phyloP scores from a whole-genome alignment of 1,140 invertebrate genomes.

The Meloidogyne chitwoodi region DNA sequence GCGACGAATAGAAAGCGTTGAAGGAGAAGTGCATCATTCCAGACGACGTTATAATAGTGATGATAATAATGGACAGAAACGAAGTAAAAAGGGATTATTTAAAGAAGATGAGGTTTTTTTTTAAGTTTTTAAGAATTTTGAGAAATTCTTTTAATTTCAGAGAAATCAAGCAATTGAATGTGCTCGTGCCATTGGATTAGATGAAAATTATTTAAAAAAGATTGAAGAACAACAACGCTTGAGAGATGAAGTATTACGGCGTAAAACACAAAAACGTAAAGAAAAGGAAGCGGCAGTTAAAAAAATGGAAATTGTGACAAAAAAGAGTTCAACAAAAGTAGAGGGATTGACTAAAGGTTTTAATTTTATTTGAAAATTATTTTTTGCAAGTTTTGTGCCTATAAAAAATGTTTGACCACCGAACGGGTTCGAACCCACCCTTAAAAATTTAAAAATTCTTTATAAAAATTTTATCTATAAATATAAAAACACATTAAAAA shows the following conservation, averaged over 20 bases:
- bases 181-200: slow-evolving; percentile 42
- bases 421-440: too few relatives aligned
- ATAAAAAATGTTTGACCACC: too few relatives aligned
- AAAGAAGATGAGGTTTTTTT: neutral
- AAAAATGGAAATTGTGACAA: neutral
- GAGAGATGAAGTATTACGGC: slow-evolving; percentile 38
- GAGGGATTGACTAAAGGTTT: neutral
- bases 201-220: slow-evolving; percentile 43
- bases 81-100: neutral
- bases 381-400: too few relatives aligned
- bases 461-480: too few relatives aligned
- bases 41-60: neutral
- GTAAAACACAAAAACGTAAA: slow-evolving; percentile 31
- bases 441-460: too few relatives aligned
- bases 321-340: neutral
- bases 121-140: too few relatives aligned
- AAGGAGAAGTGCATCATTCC: neutral
- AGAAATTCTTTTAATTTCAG: neutral
- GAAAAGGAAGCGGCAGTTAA: slow-evolving; percentile 5
- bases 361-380: neutral
- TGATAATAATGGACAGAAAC: neutral
- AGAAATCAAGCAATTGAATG: slow-evolving; percentile 40
- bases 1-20: neutral
- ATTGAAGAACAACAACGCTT: slow-evolving; percentile 40
- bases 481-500: too few relatives aligned